Evolutionary conservation across 2,888 invertebrate genomes (phyloP), one percentile per base, ranked within the genome.

Genomic region (Trilocha varians): DNA sequence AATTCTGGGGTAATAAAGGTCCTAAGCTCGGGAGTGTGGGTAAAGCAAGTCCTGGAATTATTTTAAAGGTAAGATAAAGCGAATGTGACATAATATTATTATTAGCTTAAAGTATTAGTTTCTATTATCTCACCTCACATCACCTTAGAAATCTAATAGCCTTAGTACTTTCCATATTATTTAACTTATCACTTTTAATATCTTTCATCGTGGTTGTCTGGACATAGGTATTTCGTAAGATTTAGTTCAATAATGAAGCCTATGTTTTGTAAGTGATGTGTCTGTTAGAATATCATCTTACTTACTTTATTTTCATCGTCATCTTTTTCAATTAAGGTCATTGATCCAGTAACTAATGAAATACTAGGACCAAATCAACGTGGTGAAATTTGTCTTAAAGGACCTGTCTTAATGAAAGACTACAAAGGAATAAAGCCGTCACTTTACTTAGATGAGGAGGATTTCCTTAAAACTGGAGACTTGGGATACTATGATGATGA

Each of bases 261-360:
- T n/a, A n/a, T n/a, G n/a, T n/a, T n/a, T n/a, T n/a, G n/a, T n/a
- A n/a, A n/a, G n/a, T n/a, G n/a, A n/a, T n/a, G n/a, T n/a, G n/a
- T n/a, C n/a, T n/a, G n/a, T n/a, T n/a, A n/a, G n/a, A n/a, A n/a
- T n/a, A n/a, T n/a, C n/a, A n/a, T n/a, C n/a, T n/a, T n/a, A n/a
- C n/a, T n/a, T n/a, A n/a, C n/a, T n/a, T n/a, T n/a, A n/a, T n/a
- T n/a, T n/a, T n/a, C n/a, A n/a, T n/a, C n/a, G n/a, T n/a, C n/a
- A 40, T 49, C 47, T 45, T 36, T 48, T 48, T 56, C 46, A 48
- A 51, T 52, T 42, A 49, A 84, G 85, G 65, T 87, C 40, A 68
- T 74, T 16, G 77, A 87, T 53, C 52, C 66, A 3, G 62, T 85
- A 47, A 88, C 87, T 13, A 78, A 78, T 32, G 59, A 78, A 55